These are phyloP conservation scores for Pocillopora verrucosa DNA, from an alignment of 64 coral and sea anemone genomes.

Conservation along the genomic window DNA sequence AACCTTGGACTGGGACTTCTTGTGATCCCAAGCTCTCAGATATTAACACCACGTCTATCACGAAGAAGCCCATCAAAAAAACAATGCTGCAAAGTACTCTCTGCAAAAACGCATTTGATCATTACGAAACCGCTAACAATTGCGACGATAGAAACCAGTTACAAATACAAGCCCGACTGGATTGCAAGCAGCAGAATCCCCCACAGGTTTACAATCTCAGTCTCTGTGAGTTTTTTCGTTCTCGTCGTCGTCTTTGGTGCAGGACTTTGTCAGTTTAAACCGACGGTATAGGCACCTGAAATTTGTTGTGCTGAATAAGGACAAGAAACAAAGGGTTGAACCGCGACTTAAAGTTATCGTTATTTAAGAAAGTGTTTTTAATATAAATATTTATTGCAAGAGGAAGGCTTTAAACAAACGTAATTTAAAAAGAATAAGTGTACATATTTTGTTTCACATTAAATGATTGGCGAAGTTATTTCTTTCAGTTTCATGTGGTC, in stretches of 20 bases:
- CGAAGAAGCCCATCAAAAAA: not conserved
- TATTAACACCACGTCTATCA: not conserved
- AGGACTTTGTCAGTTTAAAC: not conserved
- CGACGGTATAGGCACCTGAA: not conserved
- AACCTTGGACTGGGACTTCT: conserved; percentile 2
- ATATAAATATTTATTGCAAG: not conserved
- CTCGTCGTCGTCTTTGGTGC: not conserved
- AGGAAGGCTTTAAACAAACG: not conserved
- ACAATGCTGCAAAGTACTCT: not conserved
- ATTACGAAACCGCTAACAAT: not conserved
- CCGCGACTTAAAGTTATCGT: not conserved
- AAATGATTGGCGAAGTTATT: not conserved
- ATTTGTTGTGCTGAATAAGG: conserved; percentile 12
- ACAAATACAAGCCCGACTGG: not conserved
- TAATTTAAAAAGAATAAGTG: not conserved
- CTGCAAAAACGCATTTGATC: not conserved
- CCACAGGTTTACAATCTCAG: not conserved
- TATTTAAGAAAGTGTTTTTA: not conserved
- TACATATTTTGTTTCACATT: not conserved
- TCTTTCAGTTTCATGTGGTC: not conserved
- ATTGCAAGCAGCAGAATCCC: not conserved
- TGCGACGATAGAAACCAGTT: not conserved
- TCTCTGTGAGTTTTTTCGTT: not conserved
- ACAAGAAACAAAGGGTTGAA: not conserved
- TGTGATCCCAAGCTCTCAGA: not conserved